Percentiles rank a stretch among this genome's conserved stretches.
Conservation (phyloP, 2,888 invertebrate species). For the Drosophila suboccidentalis region DNA sequence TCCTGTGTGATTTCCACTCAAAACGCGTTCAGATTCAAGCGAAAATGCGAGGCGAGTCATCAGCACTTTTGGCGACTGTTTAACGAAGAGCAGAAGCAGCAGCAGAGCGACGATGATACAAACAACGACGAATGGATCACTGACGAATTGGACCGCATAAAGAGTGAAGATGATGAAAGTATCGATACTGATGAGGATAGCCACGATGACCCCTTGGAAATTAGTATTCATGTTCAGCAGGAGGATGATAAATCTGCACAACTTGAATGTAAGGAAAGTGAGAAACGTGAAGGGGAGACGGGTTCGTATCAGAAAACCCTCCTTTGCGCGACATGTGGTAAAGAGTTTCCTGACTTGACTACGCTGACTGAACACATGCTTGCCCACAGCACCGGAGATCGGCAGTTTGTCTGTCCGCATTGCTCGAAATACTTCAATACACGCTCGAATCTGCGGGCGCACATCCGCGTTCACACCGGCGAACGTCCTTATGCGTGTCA, state of each 20-base stretch:
- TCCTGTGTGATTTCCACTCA: conserved; percentile 37
- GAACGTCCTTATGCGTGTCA: conserved; percentile 1
- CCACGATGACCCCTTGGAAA: background rate
- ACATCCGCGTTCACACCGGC: background rate
- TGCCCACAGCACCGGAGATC: background rate
- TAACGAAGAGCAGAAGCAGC: background rate
- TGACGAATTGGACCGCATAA: background rate
- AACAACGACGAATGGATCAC: background rate
- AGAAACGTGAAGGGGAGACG: background rate
- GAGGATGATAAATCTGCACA: background rate
- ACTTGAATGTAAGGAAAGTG: background rate
- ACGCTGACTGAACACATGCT: background rate
- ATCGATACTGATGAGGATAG: background rate
- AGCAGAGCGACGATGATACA: background rate
- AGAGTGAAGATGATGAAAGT: background rate
- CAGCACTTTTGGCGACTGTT: conserved; percentile 8
- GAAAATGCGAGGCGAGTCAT: conserved; percentile 46
- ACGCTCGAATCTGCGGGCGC: background rate
- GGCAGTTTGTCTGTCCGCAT: conserved; percentile 37
- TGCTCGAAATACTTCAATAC: conserved; percentile 29
- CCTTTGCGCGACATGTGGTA: background rate
- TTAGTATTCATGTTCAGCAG: background rate
- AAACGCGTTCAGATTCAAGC: conserved; percentile 50
- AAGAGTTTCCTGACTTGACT: background rate
- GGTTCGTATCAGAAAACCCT: background rate